These are phyloP conservation scores for Epinotia bilunana DNA, from an alignment of 2,888 invertebrate species.

Conservation along the genomic window DNA sequence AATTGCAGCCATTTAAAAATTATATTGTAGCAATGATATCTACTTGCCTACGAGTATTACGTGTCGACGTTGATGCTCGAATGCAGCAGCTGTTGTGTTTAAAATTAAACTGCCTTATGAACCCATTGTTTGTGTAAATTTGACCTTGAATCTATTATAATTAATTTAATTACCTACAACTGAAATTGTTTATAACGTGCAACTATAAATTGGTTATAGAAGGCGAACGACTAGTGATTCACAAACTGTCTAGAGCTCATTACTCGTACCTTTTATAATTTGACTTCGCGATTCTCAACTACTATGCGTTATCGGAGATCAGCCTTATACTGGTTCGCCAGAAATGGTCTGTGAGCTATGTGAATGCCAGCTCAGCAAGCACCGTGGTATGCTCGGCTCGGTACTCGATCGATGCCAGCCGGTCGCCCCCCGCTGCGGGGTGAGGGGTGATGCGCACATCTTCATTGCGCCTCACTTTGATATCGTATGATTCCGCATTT, in stretches of 20 bases:
- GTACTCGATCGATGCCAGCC: constrained; percentile 67
- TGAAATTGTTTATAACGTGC: background rate
- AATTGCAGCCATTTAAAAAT: background rate
- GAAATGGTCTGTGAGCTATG: background rate
- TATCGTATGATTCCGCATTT: constrained; percentile 51
- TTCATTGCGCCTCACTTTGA: constrained; percentile 64
- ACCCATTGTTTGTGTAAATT: background rate
- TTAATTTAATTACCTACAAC: background rate
- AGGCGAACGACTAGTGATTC: background rate
- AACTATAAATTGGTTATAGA: background rate
- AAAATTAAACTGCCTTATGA: background rate
- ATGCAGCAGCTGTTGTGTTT: background rate
- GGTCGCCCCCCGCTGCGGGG: constrained; percentile 59
- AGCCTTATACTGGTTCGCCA: background rate
- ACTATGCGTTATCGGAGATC: constrained; percentile 1
- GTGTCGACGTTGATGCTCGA: background rate
- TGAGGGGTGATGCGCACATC: constrained; percentile 65
- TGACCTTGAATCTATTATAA: background rate
- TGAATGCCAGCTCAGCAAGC: constrained; percentile 12
- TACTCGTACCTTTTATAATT: background rate
- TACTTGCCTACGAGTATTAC: background rate
- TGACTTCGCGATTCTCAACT: background rate
- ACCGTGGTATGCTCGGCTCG: constrained; percentile 14
- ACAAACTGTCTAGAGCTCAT: background rate
- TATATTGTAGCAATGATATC: background rate